Evolutionary conservation across 2,888 invertebrate genomes (phyloP).

Genomic region (Minunthozetes semirufus): DNA sequence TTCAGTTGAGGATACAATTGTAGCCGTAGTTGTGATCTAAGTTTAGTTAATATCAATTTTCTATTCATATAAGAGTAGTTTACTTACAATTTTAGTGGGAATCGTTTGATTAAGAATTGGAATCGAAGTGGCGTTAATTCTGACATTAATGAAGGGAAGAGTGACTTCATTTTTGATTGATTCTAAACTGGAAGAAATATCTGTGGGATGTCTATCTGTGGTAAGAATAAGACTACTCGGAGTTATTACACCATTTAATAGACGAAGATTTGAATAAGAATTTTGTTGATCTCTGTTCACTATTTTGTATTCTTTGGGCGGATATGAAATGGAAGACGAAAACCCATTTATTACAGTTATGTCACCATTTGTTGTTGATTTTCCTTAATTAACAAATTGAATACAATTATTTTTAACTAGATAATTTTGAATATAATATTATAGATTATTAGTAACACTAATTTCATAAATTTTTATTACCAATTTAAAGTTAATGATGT

Average conservation of each 20-base stretch:
- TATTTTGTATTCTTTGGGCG: not conserved
- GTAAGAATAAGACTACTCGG: not conserved
- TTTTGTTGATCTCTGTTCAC: not conserved
- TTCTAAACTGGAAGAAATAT: not conserved
- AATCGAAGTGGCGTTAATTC: not conserved
- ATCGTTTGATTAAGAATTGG: not conserved
- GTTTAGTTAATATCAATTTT: not conserved
- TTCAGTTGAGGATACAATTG: not conserved
- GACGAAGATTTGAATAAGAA: not conserved
- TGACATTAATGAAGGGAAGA: not conserved
- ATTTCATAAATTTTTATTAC: too few species aligned
- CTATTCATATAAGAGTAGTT: not conserved
- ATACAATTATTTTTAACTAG: not conserved
- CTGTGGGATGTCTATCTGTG: not conserved
- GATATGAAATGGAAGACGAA: not conserved
- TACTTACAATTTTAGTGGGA: not conserved
- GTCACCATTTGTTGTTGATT: not conserved
- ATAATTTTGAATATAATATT: not conserved
- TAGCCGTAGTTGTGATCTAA: not conserved
- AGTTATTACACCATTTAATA: not conserved
- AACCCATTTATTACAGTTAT: slow-evolving; percentile 22
- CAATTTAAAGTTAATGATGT: too few species aligned
- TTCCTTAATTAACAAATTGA: not conserved
- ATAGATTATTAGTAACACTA: too few species aligned
- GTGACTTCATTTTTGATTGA: not conserved